A percentile compares a stretch with the other conserved stretches of the same genome.
Conservation (phyloP, 2,113 vertebrate species). For the Choloepus hoffmanni region DNA sequence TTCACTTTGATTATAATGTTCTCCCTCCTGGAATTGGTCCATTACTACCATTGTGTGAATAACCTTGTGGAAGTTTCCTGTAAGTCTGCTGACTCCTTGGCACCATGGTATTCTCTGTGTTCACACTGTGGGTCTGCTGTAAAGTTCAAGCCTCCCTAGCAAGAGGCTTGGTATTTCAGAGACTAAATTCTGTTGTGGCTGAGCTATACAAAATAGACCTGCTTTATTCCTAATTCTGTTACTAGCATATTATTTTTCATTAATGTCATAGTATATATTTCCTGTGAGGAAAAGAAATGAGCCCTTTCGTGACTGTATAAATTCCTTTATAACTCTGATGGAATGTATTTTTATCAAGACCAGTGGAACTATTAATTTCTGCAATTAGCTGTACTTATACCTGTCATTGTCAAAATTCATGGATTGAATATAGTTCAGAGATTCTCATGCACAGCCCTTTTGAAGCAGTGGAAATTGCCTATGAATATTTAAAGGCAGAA, state of each 20-base stretch:
- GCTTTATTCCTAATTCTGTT: constrained; percentile 49
- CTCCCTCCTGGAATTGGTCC: constrained; percentile 22
- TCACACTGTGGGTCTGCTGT: constrained; percentile 1
- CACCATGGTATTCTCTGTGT: neutral
- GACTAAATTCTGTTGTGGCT: constrained; percentile 10
- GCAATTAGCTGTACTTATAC: constrained; percentile 32
- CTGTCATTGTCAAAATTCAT: constrained; percentile 55
- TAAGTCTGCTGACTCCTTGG: constrained; percentile 36
- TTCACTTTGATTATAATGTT: constrained; percentile 55
- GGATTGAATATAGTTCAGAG: neutral
- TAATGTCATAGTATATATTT: constrained; percentile 64
- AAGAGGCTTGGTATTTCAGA: constrained; percentile 58
- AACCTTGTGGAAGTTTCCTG: constrained; percentile 48
- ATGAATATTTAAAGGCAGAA: constrained; percentile 60
- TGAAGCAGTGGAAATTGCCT: constrained; percentile 48
- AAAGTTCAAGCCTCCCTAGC: constrained; percentile 25
- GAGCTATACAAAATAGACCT: constrained; percentile 21
- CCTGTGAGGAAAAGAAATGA: constrained; percentile 53
- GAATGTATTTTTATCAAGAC: neutral
- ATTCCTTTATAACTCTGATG: constrained; percentile 33
- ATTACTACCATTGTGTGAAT: constrained; percentile 41
- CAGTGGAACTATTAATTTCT: constrained; percentile 13
- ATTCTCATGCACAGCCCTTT: neutral
- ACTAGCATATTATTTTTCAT: constrained; percentile 56
- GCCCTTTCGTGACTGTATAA: constrained; percentile 45